Evolutionary conservation across 1,140 invertebrate genomes (phyloP).

Genomic region (Halyomorpha halys): DNA sequence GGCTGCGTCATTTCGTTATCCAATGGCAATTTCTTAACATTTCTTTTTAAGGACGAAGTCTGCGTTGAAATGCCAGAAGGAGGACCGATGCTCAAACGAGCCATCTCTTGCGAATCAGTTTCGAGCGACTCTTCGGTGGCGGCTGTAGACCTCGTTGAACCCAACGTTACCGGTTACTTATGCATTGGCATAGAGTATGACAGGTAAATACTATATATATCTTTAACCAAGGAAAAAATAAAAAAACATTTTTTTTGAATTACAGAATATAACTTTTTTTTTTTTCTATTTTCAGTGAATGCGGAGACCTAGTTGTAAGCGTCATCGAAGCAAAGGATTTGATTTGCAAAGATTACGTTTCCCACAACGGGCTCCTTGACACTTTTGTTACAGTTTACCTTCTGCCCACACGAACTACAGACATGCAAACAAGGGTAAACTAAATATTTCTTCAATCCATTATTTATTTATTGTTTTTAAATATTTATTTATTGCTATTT

Average conservation of each 20-base stretch:
- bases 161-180: slow-evolving; percentile 61
- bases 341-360: slow-evolving; percentile 41
- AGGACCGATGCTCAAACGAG: slow-evolving; percentile 45
- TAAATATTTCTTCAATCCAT: no score
- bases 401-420: slow-evolving; percentile 56
- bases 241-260: no score
- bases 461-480: no score
- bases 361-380: slow-evolving; percentile 50
- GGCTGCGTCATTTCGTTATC: no score
- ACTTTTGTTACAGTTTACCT: slow-evolving; percentile 65
- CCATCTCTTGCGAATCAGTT: slow-evolving; percentile 70
- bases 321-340: slow-evolving; percentile 67
- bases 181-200: slow-evolving; percentile 70
- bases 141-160: slow-evolving; percentile 56
- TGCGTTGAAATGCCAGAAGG: slow-evolving; percentile 16
- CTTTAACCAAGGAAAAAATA: no score
- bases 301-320: slow-evolving; percentile 58
- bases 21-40: no score
- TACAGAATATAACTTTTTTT: neutral
- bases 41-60: slow-evolving; percentile 32
- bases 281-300: slow-evolving; percentile 42
- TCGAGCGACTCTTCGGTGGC: slow-evolving; percentile 69
- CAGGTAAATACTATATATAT: slow-evolving; percentile 41
- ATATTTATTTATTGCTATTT: no score
- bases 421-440: slow-evolving; percentile 59